Evolutionary conservation across 2,888 invertebrate species (phyloP).

Genomic region (Sphinx pinastri): DNA sequence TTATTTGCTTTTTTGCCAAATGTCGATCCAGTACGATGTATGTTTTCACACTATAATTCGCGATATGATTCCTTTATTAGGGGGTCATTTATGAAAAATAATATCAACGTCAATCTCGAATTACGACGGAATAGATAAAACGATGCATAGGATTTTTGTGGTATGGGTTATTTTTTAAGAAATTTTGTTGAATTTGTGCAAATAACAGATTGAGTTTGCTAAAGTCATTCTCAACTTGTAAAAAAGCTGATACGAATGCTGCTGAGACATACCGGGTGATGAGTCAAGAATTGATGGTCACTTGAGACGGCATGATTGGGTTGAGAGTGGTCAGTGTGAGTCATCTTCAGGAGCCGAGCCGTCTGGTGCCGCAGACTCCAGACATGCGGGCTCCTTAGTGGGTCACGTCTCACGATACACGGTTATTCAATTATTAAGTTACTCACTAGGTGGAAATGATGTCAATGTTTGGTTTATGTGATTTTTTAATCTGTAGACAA

Average conservation of each 20-base stretch:
- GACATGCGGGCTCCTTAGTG: constrained; percentile 67
- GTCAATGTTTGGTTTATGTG: no score
- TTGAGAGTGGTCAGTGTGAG: constrained; percentile 65
- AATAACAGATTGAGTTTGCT: no score
- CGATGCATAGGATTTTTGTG: constrained; percentile 1
- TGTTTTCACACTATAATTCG: constrained; percentile 79
- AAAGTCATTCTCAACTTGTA: background rate
- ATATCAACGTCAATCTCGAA: constrained; percentile 38
- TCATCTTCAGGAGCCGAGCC: constrained; percentile 60
- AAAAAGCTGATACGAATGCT: background rate
- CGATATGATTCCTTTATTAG: constrained; percentile 62
- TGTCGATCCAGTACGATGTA: constrained; percentile 70
- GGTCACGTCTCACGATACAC: constrained; percentile 52
- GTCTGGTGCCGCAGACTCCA: constrained; percentile 64
- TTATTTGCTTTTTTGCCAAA: constrained; percentile 64
- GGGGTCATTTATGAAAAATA: constrained; percentile 45
- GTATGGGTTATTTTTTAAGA: background rate
- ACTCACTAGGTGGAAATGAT: background rate
- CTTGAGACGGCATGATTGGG: constrained; percentile 56
- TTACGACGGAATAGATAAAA: constrained; percentile 20
- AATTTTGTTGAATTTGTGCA: background rate
- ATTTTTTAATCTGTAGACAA: no score
- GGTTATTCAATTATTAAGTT: background rate
- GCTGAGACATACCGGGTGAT: constrained; percentile 32
- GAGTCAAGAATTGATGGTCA: constrained; percentile 41